These are phyloP conservation scores for Apolygus lucorum DNA, from an alignment of 1,140 invertebrate species.

Conservation along the genomic window DNA sequence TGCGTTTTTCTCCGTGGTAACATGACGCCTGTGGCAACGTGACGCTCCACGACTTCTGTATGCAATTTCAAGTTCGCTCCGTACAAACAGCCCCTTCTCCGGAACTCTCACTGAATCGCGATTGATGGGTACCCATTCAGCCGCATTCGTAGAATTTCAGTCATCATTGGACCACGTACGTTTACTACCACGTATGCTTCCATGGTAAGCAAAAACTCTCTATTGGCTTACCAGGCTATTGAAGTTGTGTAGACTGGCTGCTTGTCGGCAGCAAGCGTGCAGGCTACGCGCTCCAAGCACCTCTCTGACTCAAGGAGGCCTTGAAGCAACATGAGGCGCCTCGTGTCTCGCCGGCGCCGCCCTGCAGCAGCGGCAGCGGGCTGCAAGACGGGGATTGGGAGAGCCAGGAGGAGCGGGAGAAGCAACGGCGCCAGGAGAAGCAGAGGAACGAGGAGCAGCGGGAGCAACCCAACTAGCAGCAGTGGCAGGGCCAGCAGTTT, in stretches of 20 bases:
- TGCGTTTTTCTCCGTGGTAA: too few relatives aligned
- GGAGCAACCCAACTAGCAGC: slow-evolving; percentile 5
- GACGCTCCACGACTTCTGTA: too few relatives aligned
- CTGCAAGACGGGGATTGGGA: slow-evolving; percentile 20
- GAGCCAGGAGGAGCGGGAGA: slow-evolving; percentile 18
- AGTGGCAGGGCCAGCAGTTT: slow-evolving; percentile 19
- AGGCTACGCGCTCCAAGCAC: slow-evolving; percentile 24
- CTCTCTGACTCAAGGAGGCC: slow-evolving; percentile 19
- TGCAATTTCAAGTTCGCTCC: too few relatives aligned
- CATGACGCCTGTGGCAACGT: too few relatives aligned
- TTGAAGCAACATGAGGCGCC: not conserved
- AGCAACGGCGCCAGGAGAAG: slow-evolving; percentile 23
- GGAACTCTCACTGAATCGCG: too few relatives aligned
- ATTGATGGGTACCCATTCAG: too few relatives aligned
- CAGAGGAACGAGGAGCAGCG: slow-evolving; percentile 12
- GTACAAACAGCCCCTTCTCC: too few relatives aligned
- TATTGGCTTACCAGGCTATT: slow-evolving; percentile 23
- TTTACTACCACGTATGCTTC: too few relatives aligned
- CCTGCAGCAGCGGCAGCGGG: not conserved
- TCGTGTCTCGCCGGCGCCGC: not conserved
- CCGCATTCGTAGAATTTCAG: too few relatives aligned
- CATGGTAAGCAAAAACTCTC: too few relatives aligned
- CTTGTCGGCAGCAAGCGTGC: slow-evolving; percentile 13
- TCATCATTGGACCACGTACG: too few relatives aligned
- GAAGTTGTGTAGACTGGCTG: slow-evolving; percentile 5